Percentiles rank a stretch among this genome's conserved stretches.
These are phyloP conservation scores for Hylaeus volcanicus DNA, from an alignment of 1,140 invertebrate species.

Conservation along the genomic window DNA sequence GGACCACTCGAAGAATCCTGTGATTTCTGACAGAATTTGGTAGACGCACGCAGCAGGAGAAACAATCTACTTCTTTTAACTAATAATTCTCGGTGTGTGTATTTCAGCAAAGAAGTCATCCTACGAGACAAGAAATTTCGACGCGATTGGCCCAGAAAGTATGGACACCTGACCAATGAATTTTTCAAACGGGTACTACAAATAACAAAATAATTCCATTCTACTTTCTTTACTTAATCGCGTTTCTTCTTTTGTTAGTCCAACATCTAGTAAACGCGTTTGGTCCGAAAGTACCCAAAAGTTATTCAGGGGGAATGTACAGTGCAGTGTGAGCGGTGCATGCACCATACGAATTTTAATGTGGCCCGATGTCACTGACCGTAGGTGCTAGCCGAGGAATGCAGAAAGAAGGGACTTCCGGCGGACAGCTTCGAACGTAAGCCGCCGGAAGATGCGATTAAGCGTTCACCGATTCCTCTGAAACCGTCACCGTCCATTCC, in stretches of 20 bases:
- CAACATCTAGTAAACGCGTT: too few relatives aligned
- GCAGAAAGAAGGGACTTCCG: conserved; percentile 59
- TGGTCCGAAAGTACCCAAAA: background rate
- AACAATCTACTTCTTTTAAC: background rate
- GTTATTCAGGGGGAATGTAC: background rate
- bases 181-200: conserved; percentile 68
- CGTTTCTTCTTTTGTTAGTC: too few relatives aligned
- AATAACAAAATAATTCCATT: background rate
- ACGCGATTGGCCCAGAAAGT: conserved; percentile 66
- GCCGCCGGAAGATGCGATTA: conserved; percentile 47
- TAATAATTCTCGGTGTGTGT: conserved; percentile 13
- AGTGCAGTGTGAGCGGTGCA: background rate
- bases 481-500: conserved; percentile 68
- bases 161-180: conserved; percentile 67
- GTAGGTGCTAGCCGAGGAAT: conserved; percentile 68
- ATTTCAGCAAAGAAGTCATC: conserved; percentile 72
- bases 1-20: conserved; percentile 33
- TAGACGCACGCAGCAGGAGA: conserved; percentile 7
- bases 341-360: conserved; percentile 53
- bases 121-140: conserved; percentile 63
- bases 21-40: conserved; percentile 64
- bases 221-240: too few relatives aligned
- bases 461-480: conserved; percentile 61
- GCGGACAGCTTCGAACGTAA: conserved; percentile 59
- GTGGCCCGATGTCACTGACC: conserved; percentile 49